Conservation (phyloP, 1,140 invertebrate species). For the Manduca sexta region DNA sequence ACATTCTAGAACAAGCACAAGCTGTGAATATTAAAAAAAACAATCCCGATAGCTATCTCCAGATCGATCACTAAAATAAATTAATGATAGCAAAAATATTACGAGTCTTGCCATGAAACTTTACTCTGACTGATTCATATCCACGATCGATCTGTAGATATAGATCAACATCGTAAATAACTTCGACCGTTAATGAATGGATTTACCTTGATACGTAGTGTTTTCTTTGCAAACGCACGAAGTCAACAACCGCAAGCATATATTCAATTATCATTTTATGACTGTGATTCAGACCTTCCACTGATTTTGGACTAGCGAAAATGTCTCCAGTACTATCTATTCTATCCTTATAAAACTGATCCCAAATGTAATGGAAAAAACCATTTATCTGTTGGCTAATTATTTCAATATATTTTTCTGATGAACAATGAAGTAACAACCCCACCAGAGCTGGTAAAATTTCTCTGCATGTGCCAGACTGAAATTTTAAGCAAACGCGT, state of each 20-base stretch:
- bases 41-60: too few species aligned
- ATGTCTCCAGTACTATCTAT: constrained; percentile 24
- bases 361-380: constrained; percentile 48
- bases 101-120: too few species aligned
- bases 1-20: too few species aligned
- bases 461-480: constrained; percentile 41
- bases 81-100: too few species aligned
- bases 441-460: constrained; percentile 54
- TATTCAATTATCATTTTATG: constrained; percentile 52
- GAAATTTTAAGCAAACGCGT: constrained; percentile 19
- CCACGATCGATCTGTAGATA: too few species aligned
- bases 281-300: constrained; percentile 25
- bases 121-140: too few species aligned
- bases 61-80: too few species aligned
- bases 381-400: constrained; percentile 45
- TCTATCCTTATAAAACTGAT: constrained; percentile 31
- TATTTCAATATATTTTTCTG: constrained; percentile 28
- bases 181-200: too few species aligned
- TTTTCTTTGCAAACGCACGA: constrained; percentile 45
- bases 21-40: too few species aligned
- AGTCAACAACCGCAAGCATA: constrained; percentile 45
- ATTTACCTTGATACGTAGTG: constrained; percentile 36
- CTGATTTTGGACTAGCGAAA: constrained; percentile 5
- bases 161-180: too few species aligned
- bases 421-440: constrained; percentile 36